A percentile compares a stretch with the other conserved stretches of the same genome.
Conservation (phyloP, 2,888 invertebrate species). For the Tridacna gigas region DNA sequence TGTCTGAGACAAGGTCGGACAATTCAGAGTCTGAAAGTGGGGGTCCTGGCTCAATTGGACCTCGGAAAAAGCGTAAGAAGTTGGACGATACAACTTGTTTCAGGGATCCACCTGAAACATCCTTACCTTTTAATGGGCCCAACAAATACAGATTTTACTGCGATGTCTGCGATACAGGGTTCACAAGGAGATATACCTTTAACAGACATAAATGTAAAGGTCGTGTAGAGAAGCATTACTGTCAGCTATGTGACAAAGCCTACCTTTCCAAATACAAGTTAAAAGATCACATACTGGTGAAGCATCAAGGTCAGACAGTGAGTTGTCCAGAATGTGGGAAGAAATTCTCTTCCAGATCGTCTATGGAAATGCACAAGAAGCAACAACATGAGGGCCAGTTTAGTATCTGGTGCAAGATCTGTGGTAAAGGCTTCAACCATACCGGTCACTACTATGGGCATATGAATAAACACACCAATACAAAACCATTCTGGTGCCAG, state of each 20-base stretch:
- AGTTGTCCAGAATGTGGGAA: constrained; percentile 64
- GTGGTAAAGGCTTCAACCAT: constrained; percentile 62
- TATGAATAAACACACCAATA: constrained; percentile 66
- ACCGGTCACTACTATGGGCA: constrained; percentile 65
- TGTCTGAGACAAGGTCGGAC: background rate
- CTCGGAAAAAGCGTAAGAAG: constrained; percentile 51
- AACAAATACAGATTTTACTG: constrained; percentile 63
- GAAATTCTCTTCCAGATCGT: constrained; percentile 57
- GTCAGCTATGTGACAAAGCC: constrained; percentile 64
- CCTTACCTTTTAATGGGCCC: constrained; percentile 62
- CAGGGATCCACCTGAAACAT: constrained; percentile 60
- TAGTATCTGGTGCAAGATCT: constrained; percentile 62
- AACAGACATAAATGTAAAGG: constrained; percentile 64
- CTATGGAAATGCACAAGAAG: constrained; percentile 66
- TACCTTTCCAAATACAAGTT: constrained; percentile 64
- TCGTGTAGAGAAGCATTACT: constrained; percentile 63
- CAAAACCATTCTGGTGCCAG: constrained; percentile 65
- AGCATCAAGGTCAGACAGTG: constrained; percentile 63
- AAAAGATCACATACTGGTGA: constrained; percentile 62
- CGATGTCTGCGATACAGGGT: constrained; percentile 64
- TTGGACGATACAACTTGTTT: constrained; percentile 59
- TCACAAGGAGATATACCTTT: constrained; percentile 59
- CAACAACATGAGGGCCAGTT: constrained; percentile 63
- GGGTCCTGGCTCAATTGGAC: background rate
- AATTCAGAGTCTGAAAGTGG: constrained; percentile 10